A percentile compares a stretch with the other conserved stretches of the same genome.
Conservation (phyloP, 2,888 invertebrate genomes). For the Trachelus iudaicus region DNA sequence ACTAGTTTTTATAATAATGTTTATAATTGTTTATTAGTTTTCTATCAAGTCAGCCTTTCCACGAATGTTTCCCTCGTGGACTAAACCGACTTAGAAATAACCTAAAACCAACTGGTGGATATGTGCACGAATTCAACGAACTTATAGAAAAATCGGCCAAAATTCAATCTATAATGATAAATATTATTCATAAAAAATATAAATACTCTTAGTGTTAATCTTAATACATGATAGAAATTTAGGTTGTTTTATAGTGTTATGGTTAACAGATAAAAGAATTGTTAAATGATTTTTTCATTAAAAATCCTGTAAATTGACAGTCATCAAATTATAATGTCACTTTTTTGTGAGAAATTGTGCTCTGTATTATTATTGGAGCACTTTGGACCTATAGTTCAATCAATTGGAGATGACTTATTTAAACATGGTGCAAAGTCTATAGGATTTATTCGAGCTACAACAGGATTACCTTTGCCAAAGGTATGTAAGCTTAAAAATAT, state of each 20-base stretch:
- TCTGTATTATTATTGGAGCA: slow-evolving; percentile 80
- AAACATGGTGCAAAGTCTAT: slow-evolving; percentile 78
- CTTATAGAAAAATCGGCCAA: too few species aligned
- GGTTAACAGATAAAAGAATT: too few species aligned
- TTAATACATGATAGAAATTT: too few species aligned
- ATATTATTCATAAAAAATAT: background rate
- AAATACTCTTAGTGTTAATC: background rate
- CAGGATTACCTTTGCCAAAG: slow-evolving; percentile 70
- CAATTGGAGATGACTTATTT: slow-evolving; percentile 78
- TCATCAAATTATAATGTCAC: slow-evolving; percentile 71
- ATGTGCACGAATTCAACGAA: too few species aligned
- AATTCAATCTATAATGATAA: too few species aligned
- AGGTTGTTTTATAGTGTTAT: too few species aligned
- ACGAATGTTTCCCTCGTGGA: too few species aligned
- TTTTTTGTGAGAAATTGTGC: slow-evolving; percentile 77
- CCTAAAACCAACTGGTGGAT: too few species aligned
- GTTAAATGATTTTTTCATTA: background rate
- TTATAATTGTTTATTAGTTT: too few species aligned
- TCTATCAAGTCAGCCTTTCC: too few species aligned
- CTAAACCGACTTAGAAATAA: too few species aligned
- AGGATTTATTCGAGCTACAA: slow-evolving; percentile 72
- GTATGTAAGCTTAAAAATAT: slow-evolving; percentile 53
- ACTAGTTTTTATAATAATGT: too few species aligned
- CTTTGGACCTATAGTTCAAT: slow-evolving; percentile 83
- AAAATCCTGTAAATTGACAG: background rate